phyloP scores from a whole-genome alignment of 1,140 invertebrate species.

The Sminthurides bifidus region DNA sequence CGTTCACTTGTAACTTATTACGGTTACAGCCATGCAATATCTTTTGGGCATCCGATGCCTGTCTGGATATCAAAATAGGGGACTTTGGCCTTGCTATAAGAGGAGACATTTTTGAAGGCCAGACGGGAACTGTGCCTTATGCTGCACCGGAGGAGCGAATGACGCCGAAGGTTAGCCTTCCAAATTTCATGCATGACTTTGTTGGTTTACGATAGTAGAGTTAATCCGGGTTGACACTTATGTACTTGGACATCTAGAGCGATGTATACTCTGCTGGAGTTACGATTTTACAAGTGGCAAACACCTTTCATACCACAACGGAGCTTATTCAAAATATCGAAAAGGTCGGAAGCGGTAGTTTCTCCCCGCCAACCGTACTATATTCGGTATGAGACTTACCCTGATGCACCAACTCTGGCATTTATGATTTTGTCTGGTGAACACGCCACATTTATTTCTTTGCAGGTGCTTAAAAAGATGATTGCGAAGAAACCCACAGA shows the following conservation, averaged over 20 bases:
- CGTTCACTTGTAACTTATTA: neutral
- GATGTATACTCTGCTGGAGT: conserved; percentile 26
- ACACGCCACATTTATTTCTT: too few species aligned
- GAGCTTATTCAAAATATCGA: conserved; percentile 12
- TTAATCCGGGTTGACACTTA: neutral
- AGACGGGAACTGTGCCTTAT: conserved; percentile 21
- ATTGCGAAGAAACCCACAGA: too few species aligned
- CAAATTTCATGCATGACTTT: neutral
- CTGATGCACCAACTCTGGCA: too few species aligned
- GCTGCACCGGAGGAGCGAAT: conserved; percentile 15
- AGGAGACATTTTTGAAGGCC: neutral
- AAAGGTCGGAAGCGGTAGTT: too few species aligned
- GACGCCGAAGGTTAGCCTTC: conserved; percentile 20
- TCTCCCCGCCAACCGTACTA: too few species aligned
- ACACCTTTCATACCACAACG: conserved; percentile 14
- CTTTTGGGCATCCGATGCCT: conserved; percentile 13
- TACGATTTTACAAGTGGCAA: conserved; percentile 21
- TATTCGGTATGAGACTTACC: too few species aligned
- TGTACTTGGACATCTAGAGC: conserved; percentile 15
- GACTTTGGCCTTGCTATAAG: conserved; percentile 25
- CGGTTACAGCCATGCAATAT: conserved; percentile 25
- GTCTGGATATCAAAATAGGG: conserved; percentile 14
- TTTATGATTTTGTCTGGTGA: too few species aligned
- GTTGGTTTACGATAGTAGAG: neutral
- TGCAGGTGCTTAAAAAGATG: too few species aligned